Evolutionary conservation across 2,888 invertebrate genomes (phyloP).

Genomic region (Alcis repandata): DNA sequence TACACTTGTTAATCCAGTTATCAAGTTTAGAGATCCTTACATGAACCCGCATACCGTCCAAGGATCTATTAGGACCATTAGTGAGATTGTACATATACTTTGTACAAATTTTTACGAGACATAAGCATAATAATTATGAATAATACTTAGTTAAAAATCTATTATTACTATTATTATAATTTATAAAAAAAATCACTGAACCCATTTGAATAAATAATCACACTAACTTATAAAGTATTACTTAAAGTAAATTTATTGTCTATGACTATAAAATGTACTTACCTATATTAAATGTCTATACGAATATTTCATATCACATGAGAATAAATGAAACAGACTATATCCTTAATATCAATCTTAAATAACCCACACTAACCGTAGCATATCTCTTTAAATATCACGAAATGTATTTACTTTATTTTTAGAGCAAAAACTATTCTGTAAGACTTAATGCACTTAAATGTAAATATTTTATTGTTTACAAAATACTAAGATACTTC

Average conservation of each 20-base stretch:
- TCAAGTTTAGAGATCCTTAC: constrained; percentile 57
- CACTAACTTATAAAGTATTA: neutral
- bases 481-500: constrained; percentile 23
- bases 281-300: constrained; percentile 33
- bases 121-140: neutral
- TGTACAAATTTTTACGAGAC: constrained; percentile 51
- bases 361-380: constrained; percentile 19
- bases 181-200: neutral
- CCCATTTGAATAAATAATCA: neutral
- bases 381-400: constrained; percentile 33
- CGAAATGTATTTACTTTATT: neutral
- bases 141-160: neutral
- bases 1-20: constrained; percentile 48
- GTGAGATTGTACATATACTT: constrained; percentile 64
- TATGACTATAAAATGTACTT: constrained; percentile 27
- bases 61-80: constrained; percentile 73
- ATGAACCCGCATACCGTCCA: constrained; percentile 67
- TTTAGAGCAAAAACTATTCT: constrained; percentile 1
- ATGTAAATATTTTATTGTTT: constrained; percentile 22
- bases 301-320: constrained; percentile 33
- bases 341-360: neutral
- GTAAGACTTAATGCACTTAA: constrained; percentile 17
- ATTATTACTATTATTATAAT: neutral
- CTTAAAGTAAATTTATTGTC: constrained; percentile 6
- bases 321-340: constrained; percentile 2